Percentiles rank a stretch among this genome's conserved stretches.
Conservation (phyloP, 2,888 invertebrate genomes). For the Timema podura region DNA sequence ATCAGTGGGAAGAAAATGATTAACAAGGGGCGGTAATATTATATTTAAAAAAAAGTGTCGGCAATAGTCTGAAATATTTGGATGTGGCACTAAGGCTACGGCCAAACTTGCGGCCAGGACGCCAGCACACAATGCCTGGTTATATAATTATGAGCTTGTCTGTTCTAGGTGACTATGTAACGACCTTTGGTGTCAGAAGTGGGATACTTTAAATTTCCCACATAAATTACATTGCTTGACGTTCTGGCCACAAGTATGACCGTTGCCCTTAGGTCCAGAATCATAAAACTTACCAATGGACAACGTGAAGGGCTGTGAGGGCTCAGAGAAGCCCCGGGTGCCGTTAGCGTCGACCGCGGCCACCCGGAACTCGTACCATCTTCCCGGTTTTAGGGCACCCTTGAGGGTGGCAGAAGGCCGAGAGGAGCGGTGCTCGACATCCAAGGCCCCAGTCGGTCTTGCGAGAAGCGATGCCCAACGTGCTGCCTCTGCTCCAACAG, state of each 20-base stretch:
- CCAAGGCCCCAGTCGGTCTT: conserved; percentile 63
- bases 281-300: conserved; percentile 30
- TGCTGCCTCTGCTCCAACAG: conserved; percentile 68
- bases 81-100: too few species aligned
- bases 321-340: conserved; percentile 65
- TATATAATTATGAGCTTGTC: too few species aligned
- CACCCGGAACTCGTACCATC: conserved; percentile 76
- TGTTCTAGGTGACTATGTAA: not conserved
- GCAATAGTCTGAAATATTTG: too few species aligned
- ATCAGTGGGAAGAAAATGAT: too few species aligned
- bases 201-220: too few species aligned
- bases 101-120: too few species aligned
- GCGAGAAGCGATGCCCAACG: conserved; percentile 61
- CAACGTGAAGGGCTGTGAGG: conserved; percentile 54
- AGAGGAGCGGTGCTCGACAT: conserved; percentile 50
- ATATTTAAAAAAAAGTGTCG: too few species aligned
- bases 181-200: too few species aligned
- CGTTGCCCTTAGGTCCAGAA: not conserved
- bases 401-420: conserved; percentile 54
- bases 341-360: conserved; percentile 69
- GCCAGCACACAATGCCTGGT: too few species aligned
- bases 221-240: too few species aligned
- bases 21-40: too few species aligned
- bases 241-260: not conserved
- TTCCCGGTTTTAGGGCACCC: conserved; percentile 59